phyloP scores from a whole-genome alignment of 2,113 vertebrate genomes.

The Macroglossus sobrinus region DNA sequence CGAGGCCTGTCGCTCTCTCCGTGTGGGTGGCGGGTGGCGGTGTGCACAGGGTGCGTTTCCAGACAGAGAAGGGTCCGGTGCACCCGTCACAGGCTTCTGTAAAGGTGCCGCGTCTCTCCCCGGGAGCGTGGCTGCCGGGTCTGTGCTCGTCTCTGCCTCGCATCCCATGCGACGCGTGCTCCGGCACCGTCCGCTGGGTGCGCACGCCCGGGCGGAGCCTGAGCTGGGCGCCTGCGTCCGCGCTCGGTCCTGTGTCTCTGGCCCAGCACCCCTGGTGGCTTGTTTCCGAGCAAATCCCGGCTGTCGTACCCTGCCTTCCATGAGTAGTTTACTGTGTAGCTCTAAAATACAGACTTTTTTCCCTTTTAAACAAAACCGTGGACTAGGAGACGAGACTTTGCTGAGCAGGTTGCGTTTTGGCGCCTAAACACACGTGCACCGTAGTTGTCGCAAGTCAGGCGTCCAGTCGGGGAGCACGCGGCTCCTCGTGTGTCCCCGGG shows the following conservation, averaged over 20 bases:
- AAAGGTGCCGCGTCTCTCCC: rapidly evolving
- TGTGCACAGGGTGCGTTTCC: not conserved
- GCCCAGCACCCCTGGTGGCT: not conserved
- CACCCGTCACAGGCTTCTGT: not conserved
- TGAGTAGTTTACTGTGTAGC: not conserved
- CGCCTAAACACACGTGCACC: not conserved
- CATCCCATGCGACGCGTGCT: rapidly evolving
- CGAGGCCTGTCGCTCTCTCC: not conserved
- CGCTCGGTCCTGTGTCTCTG: rapidly evolving
- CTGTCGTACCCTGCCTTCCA: not conserved
- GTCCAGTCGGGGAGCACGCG: not conserved
- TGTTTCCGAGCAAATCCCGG: not conserved
- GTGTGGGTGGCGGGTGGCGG: rapidly evolving
- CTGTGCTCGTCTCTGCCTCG: rapidly evolving
- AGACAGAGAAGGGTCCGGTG: no score
- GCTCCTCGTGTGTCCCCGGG: not conserved
- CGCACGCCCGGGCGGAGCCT: no score
- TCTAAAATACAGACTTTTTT: not conserved
- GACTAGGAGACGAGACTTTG: not conserved
- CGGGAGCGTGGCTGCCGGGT: not conserved
- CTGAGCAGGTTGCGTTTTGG: not conserved
- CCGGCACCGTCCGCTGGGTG: rapidly evolving
- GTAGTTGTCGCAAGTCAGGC: not conserved
- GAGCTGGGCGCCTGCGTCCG: no score
- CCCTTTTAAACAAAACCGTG: not conserved